Conservation (phyloP, 2,113 vertebrate species). For the Xiphophorus hellerii region DNA sequence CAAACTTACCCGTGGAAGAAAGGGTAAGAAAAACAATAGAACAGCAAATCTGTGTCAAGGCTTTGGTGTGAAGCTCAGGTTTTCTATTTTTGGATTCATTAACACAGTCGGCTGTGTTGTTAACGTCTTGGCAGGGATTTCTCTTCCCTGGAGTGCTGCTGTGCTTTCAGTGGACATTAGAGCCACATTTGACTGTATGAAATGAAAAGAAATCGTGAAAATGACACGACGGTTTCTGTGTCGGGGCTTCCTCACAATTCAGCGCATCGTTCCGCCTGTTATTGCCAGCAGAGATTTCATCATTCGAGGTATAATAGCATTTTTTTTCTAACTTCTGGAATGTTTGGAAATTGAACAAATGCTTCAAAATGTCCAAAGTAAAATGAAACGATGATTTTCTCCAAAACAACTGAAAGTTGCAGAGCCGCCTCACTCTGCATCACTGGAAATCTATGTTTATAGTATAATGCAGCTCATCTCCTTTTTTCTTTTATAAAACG, state of each 20-base stretch:
- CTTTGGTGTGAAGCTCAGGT: conserved; percentile 26
- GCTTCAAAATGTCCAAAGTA: too few relatives aligned
- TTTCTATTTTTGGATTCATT: conserved; percentile 35
- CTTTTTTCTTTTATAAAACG: too few relatives aligned
- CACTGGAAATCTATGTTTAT: too few relatives aligned
- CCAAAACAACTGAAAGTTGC: too few relatives aligned
- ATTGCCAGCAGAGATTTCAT: neutral
- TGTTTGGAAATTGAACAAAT: too few relatives aligned
- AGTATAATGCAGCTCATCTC: too few relatives aligned
- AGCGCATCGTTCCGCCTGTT: neutral
- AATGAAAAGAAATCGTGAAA: conserved; percentile 45
- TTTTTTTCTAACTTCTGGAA: neutral
- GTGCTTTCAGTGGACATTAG: conserved; percentile 21
- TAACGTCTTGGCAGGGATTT: conserved; percentile 16
- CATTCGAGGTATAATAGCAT: neutral
- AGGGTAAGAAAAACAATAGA: neutral
- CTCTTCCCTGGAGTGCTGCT: conserved; percentile 25
- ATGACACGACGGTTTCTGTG: conserved; percentile 21
- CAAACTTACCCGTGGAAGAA: neutral
- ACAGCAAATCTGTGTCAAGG: conserved; percentile 4
- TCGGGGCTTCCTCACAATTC: conserved; percentile 20
- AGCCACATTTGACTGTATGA: conserved; percentile 23
- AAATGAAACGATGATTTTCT: too few relatives aligned
- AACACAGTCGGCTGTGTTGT: conserved; percentile 25
- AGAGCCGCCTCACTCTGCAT: too few relatives aligned